These are phyloP conservation scores for Epinephelus malabaricus DNA, from an alignment of 2,797 vertebrate species.

Conservation along the genomic window DNA sequence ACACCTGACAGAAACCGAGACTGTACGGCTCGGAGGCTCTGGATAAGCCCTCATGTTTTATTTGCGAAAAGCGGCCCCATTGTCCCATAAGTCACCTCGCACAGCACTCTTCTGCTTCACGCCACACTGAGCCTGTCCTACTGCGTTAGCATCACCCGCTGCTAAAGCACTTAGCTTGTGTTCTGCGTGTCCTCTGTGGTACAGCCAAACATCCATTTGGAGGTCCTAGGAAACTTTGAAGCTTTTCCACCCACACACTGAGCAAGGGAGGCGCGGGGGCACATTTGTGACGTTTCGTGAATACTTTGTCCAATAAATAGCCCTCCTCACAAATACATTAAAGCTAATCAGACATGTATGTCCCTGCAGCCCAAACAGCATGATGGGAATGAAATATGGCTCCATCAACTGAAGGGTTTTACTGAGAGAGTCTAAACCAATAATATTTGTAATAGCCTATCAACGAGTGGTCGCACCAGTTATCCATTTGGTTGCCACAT, in stretches of 20 bases:
- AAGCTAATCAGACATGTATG: slow-evolving; percentile 36
- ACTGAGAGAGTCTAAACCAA: background rate
- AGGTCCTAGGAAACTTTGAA: slow-evolving; percentile 81
- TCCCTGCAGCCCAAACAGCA: background rate
- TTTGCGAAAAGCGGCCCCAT: slow-evolving; percentile 88
- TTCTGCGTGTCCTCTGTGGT: slow-evolving; percentile 86
- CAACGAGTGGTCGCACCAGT: slow-evolving; percentile 32
- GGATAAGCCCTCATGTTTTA: slow-evolving; percentile 89
- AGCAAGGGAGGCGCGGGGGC: slow-evolving; percentile 43
- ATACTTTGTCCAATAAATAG: slow-evolving; percentile 74
- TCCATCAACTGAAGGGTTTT: slow-evolving; percentile 7
- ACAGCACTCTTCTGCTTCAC: slow-evolving; percentile 87
- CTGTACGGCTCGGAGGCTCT: slow-evolving; percentile 76
- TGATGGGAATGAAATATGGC: background rate
- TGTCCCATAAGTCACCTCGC: slow-evolving; percentile 89
- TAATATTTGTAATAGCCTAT: slow-evolving; percentile 12
- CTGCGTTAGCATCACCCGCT: slow-evolving; percentile 83
- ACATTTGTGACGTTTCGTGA: slow-evolving; percentile 69
- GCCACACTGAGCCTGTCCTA: slow-evolving; percentile 84
- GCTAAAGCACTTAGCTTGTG: slow-evolving; percentile 88
- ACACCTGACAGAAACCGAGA: slow-evolving; percentile 80
- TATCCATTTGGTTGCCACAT: slow-evolving; percentile 58
- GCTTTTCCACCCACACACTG: slow-evolving; percentile 73
- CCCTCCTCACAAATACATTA: slow-evolving; percentile 65
- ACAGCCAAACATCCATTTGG: slow-evolving; percentile 85